phyloP scores from a whole-genome alignment of 2,888 invertebrate genomes.

The Parascotia fuliginaria region DNA sequence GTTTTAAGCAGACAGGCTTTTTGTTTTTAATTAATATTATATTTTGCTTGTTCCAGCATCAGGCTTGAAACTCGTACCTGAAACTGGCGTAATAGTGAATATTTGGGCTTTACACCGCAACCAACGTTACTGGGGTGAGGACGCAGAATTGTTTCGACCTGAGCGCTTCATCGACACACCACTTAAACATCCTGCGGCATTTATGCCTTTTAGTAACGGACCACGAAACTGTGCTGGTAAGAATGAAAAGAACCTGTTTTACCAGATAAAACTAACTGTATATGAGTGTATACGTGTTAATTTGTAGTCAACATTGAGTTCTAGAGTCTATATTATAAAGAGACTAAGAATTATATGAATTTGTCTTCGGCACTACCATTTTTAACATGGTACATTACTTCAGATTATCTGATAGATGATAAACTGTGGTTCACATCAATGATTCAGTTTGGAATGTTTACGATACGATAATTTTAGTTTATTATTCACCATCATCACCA shows the following conservation, averaged over 20 bases:
- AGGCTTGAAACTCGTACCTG: constrained; percentile 38
- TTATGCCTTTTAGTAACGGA: constrained; percentile 54
- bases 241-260: neutral
- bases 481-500: too few relatives aligned
- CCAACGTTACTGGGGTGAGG: constrained; percentile 56
- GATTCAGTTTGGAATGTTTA: too few relatives aligned
- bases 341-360: too few relatives aligned
- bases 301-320: neutral
- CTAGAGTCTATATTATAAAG: too few relatives aligned
- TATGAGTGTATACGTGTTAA: neutral
- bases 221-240: constrained; percentile 57
- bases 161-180: constrained; percentile 51
- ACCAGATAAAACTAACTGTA: neutral
- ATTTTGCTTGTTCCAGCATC: too few relatives aligned
- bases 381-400: too few relatives aligned
- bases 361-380: too few relatives aligned
- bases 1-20: neutral
- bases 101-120: constrained; percentile 73
- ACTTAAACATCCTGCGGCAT: constrained; percentile 46
- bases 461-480: too few relatives aligned
- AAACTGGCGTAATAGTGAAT: constrained; percentile 37
- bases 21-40: neutral
- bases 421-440: too few relatives aligned
- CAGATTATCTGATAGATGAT: too few relatives aligned
- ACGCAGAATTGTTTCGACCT: constrained; percentile 53